Evolutionary conservation across 2,797 vertebrate species (phyloP).

Genomic region (Liasis olivaceus): DNA sequence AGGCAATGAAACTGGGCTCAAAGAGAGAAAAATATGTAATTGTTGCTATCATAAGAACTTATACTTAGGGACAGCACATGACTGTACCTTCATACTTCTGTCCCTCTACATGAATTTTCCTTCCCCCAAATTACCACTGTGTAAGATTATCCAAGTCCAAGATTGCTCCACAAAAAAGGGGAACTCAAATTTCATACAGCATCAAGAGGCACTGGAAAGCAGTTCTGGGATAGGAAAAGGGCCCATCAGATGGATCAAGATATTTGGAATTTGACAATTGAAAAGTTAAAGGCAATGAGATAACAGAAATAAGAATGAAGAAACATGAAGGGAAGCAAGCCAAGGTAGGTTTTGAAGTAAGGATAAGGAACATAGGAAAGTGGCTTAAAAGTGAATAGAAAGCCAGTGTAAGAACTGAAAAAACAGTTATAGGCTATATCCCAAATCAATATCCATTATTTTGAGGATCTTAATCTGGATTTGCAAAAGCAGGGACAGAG

Average conservation of each 20-base stretch:
- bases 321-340: not conserved
- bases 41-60: not conserved
- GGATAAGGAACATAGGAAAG: not conserved
- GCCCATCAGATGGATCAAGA: not conserved
- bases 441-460: not conserved
- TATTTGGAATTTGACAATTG: not conserved
- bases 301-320: not conserved
- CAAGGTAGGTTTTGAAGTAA: not conserved
- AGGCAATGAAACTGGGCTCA: not conserved
- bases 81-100: not conserved
- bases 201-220: not conserved
- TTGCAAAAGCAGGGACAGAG: not conserved
- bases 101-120: not conserved
- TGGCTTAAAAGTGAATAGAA: not conserved
- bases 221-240: not conserved
- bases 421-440: not conserved
- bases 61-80: not conserved
- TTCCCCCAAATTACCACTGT: not conserved
- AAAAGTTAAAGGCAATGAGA: not conserved
- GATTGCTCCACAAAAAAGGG: not conserved
- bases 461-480: not conserved
- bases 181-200: not conserved
- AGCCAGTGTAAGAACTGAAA: not conserved
- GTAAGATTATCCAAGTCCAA: not conserved
- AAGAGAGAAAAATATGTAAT: not conserved